phyloP scores from a whole-genome alignment of 1,140 invertebrate species.

The Hylaeus anthracinus region DNA sequence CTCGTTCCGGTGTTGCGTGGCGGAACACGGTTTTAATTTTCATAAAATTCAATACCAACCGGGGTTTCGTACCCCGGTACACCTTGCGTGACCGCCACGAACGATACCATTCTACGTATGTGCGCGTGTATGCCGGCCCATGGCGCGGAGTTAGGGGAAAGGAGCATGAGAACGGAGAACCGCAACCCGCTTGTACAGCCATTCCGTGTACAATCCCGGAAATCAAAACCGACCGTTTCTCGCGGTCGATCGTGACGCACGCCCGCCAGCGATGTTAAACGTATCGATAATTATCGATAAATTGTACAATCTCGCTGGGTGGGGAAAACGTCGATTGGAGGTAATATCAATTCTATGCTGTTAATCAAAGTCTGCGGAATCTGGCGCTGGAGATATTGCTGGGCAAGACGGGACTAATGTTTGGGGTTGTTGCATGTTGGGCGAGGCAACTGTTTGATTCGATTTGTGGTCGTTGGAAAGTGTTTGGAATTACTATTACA shows the following conservation, averaged over 20 bases:
- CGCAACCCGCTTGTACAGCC: slow-evolving; percentile 55
- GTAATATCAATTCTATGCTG: slow-evolving; percentile 9
- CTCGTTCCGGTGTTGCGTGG: slow-evolving; percentile 21
- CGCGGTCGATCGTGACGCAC: slow-evolving; percentile 47
- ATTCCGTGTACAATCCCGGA: slow-evolving; percentile 55
- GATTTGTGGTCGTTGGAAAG: too few species aligned
- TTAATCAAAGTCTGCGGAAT: neutral
- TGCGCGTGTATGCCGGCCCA: neutral
- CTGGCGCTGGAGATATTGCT: too few species aligned
- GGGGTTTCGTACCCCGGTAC: slow-evolving; percentile 46
- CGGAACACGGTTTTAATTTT: slow-evolving; percentile 65
- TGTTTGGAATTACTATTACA: too few species aligned
- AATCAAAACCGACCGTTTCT: slow-evolving; percentile 69
- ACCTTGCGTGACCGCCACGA: slow-evolving; percentile 22
- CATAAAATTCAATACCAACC: slow-evolving; percentile 59
- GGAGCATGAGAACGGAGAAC: slow-evolving; percentile 61
- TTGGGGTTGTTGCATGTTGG: neutral
- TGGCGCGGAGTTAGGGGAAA: slow-evolving; percentile 20
- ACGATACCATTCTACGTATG: slow-evolving; percentile 32
- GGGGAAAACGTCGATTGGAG: neutral
- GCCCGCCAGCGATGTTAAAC: slow-evolving; percentile 9
- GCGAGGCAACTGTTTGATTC: neutral
- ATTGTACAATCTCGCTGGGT: neutral
- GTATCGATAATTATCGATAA: slow-evolving; percentile 35
- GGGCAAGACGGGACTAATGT: neutral